A percentile compares a stretch with the other conserved stretches of the same genome.
Conservation (phyloP, 1,140 invertebrate species). For the Pachypeltis micranthus region DNA sequence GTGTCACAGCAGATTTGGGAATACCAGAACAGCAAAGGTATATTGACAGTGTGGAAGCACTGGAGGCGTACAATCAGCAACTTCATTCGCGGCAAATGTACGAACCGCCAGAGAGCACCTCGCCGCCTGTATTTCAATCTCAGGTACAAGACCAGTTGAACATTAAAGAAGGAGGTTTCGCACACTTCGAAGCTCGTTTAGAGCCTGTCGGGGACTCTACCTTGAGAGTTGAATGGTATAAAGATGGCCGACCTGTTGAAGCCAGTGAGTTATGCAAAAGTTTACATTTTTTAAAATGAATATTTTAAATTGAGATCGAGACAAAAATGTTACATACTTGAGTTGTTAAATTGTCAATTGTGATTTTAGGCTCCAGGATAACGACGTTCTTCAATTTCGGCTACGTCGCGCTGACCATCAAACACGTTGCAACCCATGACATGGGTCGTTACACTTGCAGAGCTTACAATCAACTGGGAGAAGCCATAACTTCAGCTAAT, state of each 20-base stretch:
- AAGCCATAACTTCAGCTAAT: constrained; percentile 77
- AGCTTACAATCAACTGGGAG: constrained; percentile 76
- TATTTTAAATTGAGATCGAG: too few species aligned
- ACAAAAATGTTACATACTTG: too few species aligned
- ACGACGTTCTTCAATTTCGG: constrained; percentile 94
- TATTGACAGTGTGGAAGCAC: constrained; percentile 81
- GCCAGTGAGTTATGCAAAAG: constrained; percentile 47
- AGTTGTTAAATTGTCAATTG: too few species aligned
- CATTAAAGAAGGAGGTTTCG: constrained; percentile 83
- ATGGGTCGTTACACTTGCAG: constrained; percentile 82
- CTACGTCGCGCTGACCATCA: constrained; percentile 91
- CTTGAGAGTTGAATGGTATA: constrained; percentile 88
- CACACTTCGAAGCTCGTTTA: constrained; percentile 89
- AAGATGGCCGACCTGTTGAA: constrained; percentile 80
- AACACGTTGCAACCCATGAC: constrained; percentile 81
- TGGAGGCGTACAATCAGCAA: constrained; percentile 78
- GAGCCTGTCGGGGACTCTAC: constrained; percentile 86
- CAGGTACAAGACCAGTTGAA: constrained; percentile 80
- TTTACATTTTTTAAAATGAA: background rate
- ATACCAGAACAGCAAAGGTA: constrained; percentile 86
- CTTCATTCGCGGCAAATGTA: constrained; percentile 30
- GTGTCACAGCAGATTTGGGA: constrained; percentile 72
- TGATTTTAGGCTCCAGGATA: constrained; percentile 70
- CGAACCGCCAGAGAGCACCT: constrained; percentile 61
- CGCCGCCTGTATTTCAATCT: constrained; percentile 81